These are phyloP conservation scores for Meteorus cinctellus DNA, from an alignment of 2,888 invertebrate genomes.

Conservation along the genomic window DNA sequence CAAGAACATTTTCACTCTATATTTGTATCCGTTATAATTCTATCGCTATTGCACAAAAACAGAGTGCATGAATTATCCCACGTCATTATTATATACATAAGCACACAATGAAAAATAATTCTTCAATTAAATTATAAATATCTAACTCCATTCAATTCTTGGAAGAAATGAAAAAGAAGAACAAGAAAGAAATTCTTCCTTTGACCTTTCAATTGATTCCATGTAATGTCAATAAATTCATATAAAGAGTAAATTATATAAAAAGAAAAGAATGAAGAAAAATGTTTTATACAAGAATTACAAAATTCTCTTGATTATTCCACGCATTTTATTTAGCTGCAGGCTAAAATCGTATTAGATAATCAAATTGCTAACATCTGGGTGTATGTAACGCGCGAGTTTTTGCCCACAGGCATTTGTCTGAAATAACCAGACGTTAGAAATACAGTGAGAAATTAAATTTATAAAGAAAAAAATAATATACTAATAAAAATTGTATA, in stretches of 20 bases:
- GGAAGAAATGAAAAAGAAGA: not conserved
- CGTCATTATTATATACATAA: slow-evolving; percentile 26
- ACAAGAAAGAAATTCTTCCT: not conserved
- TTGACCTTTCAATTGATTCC: not conserved
- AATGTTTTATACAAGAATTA: not conserved
- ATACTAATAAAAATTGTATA: not conserved
- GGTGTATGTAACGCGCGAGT: not conserved
- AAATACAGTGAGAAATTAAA: not conserved
- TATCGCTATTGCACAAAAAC: slow-evolving; percentile 9
- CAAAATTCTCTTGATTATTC: not conserved
- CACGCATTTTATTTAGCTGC: not conserved
- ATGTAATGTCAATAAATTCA: not conserved
- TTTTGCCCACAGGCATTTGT: slow-evolving; percentile 17
- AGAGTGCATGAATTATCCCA: slow-evolving; percentile 32
- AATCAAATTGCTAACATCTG: not conserved
- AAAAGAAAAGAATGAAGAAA: too few relatives aligned
- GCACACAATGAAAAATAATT: slow-evolving; percentile 5
- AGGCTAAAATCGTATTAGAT: slow-evolving; percentile 5
- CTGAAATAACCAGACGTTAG: not conserved
- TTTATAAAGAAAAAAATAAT: not conserved
- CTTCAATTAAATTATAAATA: slow-evolving; percentile 1
- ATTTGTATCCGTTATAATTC: not conserved
- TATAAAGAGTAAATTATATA: not conserved
- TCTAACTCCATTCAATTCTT: not conserved
- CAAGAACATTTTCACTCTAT: slow-evolving; percentile 21